These are phyloP conservation scores for Phacellophora camtschatica DNA, from an alignment of 30 jellyfish, hydroid and myxozoan genomes.

Conservation along the genomic window DNA sequence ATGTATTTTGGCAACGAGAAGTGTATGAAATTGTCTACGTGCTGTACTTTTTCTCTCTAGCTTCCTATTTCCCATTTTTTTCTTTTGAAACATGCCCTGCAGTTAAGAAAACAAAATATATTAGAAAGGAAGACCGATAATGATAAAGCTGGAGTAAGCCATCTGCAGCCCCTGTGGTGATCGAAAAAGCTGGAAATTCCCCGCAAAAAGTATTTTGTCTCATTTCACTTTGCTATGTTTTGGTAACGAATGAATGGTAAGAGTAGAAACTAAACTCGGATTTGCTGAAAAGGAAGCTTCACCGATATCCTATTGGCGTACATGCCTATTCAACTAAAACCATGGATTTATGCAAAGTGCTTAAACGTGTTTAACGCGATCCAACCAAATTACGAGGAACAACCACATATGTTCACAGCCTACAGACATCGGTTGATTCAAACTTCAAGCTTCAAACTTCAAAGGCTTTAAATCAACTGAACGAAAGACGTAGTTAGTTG, in stretches of 20 bases:
- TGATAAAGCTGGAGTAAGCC: too few species aligned
- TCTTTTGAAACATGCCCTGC: too few species aligned
- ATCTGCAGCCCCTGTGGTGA: background rate
- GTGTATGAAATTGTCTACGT: too few species aligned
- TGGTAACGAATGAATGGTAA: background rate
- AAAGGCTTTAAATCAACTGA: too few species aligned
- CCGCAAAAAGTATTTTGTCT: background rate
- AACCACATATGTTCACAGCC: background rate
- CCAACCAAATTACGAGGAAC: background rate
- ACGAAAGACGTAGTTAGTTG: too few species aligned
- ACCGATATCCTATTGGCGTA: constrained; percentile 19
- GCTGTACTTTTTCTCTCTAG: too few species aligned
- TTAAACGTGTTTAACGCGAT: constrained; percentile 25
- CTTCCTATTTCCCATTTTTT: too few species aligned
- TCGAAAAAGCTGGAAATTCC: background rate
- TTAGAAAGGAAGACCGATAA: too few species aligned
- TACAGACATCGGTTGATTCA: background rate
- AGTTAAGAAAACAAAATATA: too few species aligned
- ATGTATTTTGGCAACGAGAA: too few species aligned
- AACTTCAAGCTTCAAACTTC: too few species aligned
- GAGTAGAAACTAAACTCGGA: background rate
- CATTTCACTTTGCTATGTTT: background rate
- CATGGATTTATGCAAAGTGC: background rate
- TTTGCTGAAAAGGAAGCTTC: background rate
- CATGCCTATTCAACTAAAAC: background rate